Percentiles rank a stretch among this genome's conserved stretches.
phyloP scores from a whole-genome alignment of 1,140 invertebrate species.

The Lanistes nyassanus region DNA sequence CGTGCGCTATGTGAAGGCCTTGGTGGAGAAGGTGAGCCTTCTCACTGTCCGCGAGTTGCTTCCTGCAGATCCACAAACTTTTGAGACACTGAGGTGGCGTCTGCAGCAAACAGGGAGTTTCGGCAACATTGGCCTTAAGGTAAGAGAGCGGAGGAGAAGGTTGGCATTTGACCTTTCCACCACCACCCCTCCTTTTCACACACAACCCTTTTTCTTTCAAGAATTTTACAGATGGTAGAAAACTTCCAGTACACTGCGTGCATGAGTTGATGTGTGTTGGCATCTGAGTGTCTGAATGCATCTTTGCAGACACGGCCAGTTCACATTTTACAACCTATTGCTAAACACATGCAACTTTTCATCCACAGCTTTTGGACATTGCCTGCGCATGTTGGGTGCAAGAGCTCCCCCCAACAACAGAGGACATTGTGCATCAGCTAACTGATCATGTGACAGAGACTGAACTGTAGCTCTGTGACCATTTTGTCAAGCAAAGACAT shows the following conservation, averaged over 20 bases:
- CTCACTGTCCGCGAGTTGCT: slow-evolving; percentile 41
- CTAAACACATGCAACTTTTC: too few species aligned
- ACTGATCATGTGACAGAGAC: slow-evolving; percentile 50
- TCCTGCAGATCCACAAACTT: slow-evolving; percentile 36
- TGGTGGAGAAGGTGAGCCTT: slow-evolving; percentile 36
- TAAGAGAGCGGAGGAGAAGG: slow-evolving; percentile 27
- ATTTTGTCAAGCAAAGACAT: too few species aligned
- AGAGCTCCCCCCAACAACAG: slow-evolving; percentile 42
- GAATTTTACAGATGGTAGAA: background rate
- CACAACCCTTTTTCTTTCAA: background rate
- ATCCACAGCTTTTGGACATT: slow-evolving; percentile 48
- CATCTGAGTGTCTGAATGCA: background rate
- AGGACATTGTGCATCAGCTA: slow-evolving; percentile 42
- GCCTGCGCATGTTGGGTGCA: slow-evolving; percentile 46
- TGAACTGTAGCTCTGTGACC: slow-evolving; percentile 40
- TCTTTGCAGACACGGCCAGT: background rate
- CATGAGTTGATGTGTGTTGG: background rate
- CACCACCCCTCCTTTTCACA: too few species aligned
- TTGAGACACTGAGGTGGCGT: slow-evolving; percentile 38
- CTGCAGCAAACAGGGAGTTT: slow-evolving; percentile 43
- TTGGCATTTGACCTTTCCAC: too few species aligned
- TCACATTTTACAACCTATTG: too few species aligned
- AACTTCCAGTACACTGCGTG: background rate
- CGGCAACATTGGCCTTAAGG: slow-evolving; percentile 46
- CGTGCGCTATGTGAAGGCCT: slow-evolving; percentile 39